These are phyloP conservation scores for Holothuria leucospilota DNA, from an alignment of 53 echinoderm and acorn worm genomes.

Conservation along the genomic window DNA sequence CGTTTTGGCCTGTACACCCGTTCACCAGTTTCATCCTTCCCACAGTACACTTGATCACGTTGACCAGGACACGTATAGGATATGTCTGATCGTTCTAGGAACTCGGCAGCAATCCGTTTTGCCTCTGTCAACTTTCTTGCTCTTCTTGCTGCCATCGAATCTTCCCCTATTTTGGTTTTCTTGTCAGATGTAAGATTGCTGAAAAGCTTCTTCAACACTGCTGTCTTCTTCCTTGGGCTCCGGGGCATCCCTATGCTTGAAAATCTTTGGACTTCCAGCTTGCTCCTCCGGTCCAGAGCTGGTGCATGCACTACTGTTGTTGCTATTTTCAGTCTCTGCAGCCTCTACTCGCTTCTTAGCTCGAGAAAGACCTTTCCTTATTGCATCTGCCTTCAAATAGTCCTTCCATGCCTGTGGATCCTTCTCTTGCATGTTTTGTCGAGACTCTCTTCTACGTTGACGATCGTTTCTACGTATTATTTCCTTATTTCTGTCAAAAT, in stretches of 20 bases:
- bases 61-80: background rate
- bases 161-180: background rate
- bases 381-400: background rate
- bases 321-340: too few relatives aligned
- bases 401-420: background rate
- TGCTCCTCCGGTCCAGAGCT: background rate
- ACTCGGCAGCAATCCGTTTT: background rate
- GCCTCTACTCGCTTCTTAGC: conserved; percentile 11
- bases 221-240: conserved; percentile 4
- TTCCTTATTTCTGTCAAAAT: conserved; percentile 7
- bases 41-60: background rate
- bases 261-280: background rate
- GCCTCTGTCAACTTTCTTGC: background rate
- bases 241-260: too few relatives aligned
- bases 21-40: background rate
- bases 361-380: background rate
- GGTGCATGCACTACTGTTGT: background rate
- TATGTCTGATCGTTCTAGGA: background rate
- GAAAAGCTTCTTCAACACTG: background rate
- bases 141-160: background rate
- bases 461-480: too few relatives aligned
- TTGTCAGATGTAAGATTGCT: background rate
- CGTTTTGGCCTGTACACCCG: background rate
- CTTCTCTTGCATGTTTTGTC: background rate
- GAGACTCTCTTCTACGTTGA: background rate